phyloP scores from a whole-genome alignment of 2,888 invertebrate species.

The Rhamphomyia laevipes region DNA sequence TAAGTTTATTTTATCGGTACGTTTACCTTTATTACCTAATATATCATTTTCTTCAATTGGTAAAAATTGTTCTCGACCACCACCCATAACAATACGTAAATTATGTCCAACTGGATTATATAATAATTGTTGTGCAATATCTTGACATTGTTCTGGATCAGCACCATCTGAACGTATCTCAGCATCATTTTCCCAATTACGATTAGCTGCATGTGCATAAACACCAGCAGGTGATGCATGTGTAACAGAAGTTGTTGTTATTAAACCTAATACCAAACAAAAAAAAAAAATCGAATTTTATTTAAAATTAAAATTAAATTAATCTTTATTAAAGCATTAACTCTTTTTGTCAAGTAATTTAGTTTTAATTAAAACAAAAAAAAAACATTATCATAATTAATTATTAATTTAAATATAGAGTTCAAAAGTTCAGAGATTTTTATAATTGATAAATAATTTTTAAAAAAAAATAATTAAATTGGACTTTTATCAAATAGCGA shows the following conservation, averaged over 20 bases:
- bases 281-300: background rate
- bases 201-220: slow-evolving; percentile 60
- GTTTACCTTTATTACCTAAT: slow-evolving; percentile 40
- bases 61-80: slow-evolving; percentile 56
- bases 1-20: slow-evolving; percentile 52
- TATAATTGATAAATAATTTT: too few relatives aligned
- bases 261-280: slow-evolving; percentile 43
- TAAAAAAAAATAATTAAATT: too few relatives aligned
- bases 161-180: slow-evolving; percentile 41
- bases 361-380: too few relatives aligned
- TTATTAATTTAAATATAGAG: too few relatives aligned
- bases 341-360: too few relatives aligned
- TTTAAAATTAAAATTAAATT: too few relatives aligned
- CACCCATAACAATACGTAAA: slow-evolving; percentile 66
- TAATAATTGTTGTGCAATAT: slow-evolving; percentile 63
- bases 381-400: too few relatives aligned
- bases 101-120: slow-evolving; percentile 51
- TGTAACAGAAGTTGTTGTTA: slow-evolving; percentile 68
- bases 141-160: slow-evolving; percentile 46
- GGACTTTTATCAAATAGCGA: too few relatives aligned
- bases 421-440: too few relatives aligned
- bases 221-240: slow-evolving; percentile 68
- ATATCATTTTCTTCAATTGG: slow-evolving; percentile 43
- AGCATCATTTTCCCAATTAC: slow-evolving; percentile 62
- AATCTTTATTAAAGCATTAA: too few relatives aligned